Base-by-base conservation (phyloP, 2,888 invertebrate species). In the Fragum sueziense region DNA sequence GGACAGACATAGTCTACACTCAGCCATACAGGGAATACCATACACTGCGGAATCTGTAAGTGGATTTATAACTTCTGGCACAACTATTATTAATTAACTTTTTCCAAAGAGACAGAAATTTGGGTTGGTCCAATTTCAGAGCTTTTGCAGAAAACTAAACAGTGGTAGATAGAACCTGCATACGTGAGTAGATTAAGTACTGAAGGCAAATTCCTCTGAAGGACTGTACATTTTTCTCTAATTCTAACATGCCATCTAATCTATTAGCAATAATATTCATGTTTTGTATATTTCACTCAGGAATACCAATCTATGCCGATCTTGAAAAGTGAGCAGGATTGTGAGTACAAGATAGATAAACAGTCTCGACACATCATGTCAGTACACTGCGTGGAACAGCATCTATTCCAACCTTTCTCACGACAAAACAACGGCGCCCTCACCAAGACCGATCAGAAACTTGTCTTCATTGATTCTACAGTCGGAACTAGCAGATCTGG, bases 331-430 rank as follows among this genome's bases (percentile, higher is more conserved):
- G 93, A 93, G 7, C 95, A 96, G 88, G 94, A 94, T 82, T 95
- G 96, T 51, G 95, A 95, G 79, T 95, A 96, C 81, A 95, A 95
- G 80, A 94, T 96, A 75, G 68, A 77, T 65, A 95, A 95, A 91
- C 80, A 74, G 27, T 94, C 94, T 29, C 96, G 96, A 9, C 72
- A 79, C 59, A 94, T 97, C 3, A 95, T 96, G 88, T 95, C 95
- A 80, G 95, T 96, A 0, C 93, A 94, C 0, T 95, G 96, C 51
- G 94, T 93, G 20, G 97, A 97, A 91, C 94, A 95, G 70, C 97
- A 97, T 91, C 93, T 96, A 31, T 96, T 96, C 94, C 94, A 95
- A 61, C 97, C 97, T 0, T 96, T 97, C 94, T 96, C 96, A 37
- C 90, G 91, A 25, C 90, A 91, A 2, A 88, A 91, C 52, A 93